Evolutionary conservation across 2,113 vertebrate species (phyloP), one percentile per base, ranked within the genome.

Genomic region (Marmota flaviventris): DNA sequence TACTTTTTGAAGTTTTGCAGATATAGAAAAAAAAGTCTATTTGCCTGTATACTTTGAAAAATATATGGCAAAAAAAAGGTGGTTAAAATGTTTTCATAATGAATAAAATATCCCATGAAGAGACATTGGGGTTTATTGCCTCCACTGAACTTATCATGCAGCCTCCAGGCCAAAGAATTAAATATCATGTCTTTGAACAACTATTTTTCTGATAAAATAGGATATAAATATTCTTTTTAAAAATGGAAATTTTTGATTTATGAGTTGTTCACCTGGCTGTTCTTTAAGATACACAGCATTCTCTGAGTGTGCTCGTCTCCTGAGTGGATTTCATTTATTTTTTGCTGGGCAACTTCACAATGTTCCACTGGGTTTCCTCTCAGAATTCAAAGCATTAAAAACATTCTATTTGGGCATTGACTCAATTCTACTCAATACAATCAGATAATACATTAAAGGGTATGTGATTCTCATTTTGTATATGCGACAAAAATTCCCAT

Each of bases 341-440:
- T 73, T 89, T 92, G 58, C 17, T 91, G 34, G 92, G 14, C 12
- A 94, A 61, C 20, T 53, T 95, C 39, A 88, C 4, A 85, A 69
- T 39, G 29, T 94, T 89, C 56, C 81, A 69, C n/a, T 51, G 18
- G 10, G 8, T 77, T 92, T 86, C 13, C 32, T 72, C 18, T 72
- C 37, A 39, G 73, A 39, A 91, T 81, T 91, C 42, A 95, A 90
- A 87, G 32, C 11, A 87, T 58, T 84, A 56, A 61, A n/a, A 34
- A 83, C 91, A 51, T 75, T 13, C 2, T 25, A 69, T 67, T 91
- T 72, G 32, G 16, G 16, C 90, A 94, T 12, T 61, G 14, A 75
- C 0, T 61, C 58, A 73, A 1, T 34, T 98, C 95, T 91, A 85
- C 11, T 1, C 63, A 25, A 25, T 94, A 48, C 6, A 87, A 22